A percentile compares a stretch with the other conserved stretches of the same genome.
Evolutionary conservation across 1,140 invertebrate genomes (phyloP).

Genomic region (Daktulosphaira vitifoliae): DNA sequence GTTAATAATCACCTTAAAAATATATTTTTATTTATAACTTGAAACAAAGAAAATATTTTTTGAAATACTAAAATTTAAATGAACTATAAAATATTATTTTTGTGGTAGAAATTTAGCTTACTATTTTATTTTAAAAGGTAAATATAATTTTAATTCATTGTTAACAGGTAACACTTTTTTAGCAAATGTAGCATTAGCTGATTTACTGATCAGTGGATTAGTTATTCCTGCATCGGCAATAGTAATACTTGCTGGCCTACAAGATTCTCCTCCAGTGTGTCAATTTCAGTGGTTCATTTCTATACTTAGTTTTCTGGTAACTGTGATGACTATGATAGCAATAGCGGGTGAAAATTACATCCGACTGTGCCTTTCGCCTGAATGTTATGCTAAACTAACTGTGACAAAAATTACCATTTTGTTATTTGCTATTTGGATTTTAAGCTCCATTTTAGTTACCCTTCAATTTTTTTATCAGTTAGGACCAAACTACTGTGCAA

Average conservation of each 20-base stretch:
- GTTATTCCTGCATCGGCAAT: conserved; percentile 64
- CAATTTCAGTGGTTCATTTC: conserved; percentile 58
- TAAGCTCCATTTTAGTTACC: conserved; percentile 44
- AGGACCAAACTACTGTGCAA: conserved; percentile 57
- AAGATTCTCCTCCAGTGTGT: conserved; percentile 54
- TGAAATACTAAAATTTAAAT: too few relatives aligned
- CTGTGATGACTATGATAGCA: conserved; percentile 54
- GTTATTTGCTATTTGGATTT: conserved; percentile 48
- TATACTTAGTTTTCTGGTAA: conserved; percentile 56
- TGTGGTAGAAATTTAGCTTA: too few relatives aligned
- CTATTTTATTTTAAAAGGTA: too few relatives aligned
- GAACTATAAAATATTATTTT: too few relatives aligned
- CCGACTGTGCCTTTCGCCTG: conserved; percentile 49
- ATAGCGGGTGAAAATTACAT: conserved; percentile 57
- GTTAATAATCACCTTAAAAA: too few relatives aligned
- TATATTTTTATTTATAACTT: too few relatives aligned
- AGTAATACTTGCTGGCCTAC: conserved; percentile 56
- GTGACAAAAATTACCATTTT: conserved; percentile 48
- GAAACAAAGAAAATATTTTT: too few relatives aligned
- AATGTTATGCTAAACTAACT: conserved; percentile 48
- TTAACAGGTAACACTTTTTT: conserved; percentile 69
- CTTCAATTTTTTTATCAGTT: conserved; percentile 48
- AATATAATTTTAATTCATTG: too few relatives aligned
- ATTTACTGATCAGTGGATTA: conserved; percentile 60
- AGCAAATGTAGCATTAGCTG: conserved; percentile 66